These are phyloP conservation scores for Sisyra terminalis DNA, from an alignment of 2,888 invertebrate genomes.

Conservation along the genomic window DNA sequence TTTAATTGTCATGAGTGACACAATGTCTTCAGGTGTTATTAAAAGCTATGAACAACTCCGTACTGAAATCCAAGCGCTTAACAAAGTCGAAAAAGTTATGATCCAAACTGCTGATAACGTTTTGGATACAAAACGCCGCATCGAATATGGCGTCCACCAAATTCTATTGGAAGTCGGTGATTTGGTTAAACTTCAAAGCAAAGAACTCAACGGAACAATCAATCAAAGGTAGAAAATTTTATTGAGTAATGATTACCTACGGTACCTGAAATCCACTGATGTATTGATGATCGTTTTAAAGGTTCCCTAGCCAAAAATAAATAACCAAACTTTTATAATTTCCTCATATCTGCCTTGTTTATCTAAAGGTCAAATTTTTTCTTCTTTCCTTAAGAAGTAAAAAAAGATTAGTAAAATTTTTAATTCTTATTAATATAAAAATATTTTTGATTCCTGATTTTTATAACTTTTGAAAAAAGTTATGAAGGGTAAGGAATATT, in stretches of 20 bases:
- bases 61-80: conserved; percentile 39
- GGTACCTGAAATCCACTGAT: too few relatives aligned
- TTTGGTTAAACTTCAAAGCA: conserved; percentile 45
- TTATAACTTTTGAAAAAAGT: too few relatives aligned
- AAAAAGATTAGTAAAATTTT: too few relatives aligned
- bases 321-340: too few relatives aligned
- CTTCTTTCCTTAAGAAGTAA: too few relatives aligned
- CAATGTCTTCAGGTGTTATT: conserved; percentile 25
- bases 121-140: conserved; percentile 63
- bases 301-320: too few relatives aligned
- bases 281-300: too few relatives aligned
- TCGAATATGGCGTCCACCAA: conserved; percentile 73
- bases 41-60: conserved; percentile 35
- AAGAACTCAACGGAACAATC: conserved; percentile 46
- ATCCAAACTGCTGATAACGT: conserved; percentile 73
- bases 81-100: conserved; percentile 61
- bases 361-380: too few relatives aligned
- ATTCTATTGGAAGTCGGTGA: conserved; percentile 60
- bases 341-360: too few relatives aligned
- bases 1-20: conserved; percentile 25
- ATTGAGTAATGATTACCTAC: neutral
- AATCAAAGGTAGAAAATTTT: conserved; percentile 44
- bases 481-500: too few relatives aligned
- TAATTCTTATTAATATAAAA: too few relatives aligned
- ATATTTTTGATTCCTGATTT: too few relatives aligned